Conservation (phyloP, 2,888 invertebrate species). For the Polyommatus icarus region DNA sequence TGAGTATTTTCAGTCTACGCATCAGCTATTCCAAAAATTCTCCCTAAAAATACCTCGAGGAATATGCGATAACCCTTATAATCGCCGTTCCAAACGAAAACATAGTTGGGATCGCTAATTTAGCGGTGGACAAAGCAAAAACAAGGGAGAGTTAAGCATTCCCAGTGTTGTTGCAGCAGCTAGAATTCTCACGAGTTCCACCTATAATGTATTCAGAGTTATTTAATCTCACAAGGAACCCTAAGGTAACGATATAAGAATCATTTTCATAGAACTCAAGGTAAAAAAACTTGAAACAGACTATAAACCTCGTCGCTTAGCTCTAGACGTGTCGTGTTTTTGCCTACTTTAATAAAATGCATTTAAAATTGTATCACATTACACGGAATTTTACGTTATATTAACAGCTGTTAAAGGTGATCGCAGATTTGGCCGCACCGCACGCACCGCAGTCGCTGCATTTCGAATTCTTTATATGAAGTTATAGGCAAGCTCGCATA, state of each 20-base stretch:
- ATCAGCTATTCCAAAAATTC: not conserved
- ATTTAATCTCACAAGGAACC: not conserved
- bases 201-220: constrained; percentile 12
- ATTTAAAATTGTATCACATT: constrained; percentile 33
- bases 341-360: constrained; percentile 30
- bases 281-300: not conserved
- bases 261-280: not conserved
- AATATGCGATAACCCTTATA: constrained; percentile 14
- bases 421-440: too few relatives aligned
- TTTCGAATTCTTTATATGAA: too few relatives aligned
- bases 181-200: constrained; percentile 49
- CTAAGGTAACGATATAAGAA: not conserved
- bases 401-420: not conserved
- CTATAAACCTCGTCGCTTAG: constrained; percentile 37
- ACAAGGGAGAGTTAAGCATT: constrained; percentile 52
- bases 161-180: constrained; percentile 44
- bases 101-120: constrained; percentile 50
- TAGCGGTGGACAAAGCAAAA: constrained; percentile 52
- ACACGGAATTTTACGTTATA: not conserved
- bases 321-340: constrained; percentile 25
- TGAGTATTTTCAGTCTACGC: not conserved
- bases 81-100: constrained; percentile 41
- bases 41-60: not conserved
- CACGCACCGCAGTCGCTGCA: too few relatives aligned
- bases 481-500: too few relatives aligned